Evolutionary conservation across 2,888 invertebrate genomes (phyloP).

Genomic region (Brachyptera putata): DNA sequence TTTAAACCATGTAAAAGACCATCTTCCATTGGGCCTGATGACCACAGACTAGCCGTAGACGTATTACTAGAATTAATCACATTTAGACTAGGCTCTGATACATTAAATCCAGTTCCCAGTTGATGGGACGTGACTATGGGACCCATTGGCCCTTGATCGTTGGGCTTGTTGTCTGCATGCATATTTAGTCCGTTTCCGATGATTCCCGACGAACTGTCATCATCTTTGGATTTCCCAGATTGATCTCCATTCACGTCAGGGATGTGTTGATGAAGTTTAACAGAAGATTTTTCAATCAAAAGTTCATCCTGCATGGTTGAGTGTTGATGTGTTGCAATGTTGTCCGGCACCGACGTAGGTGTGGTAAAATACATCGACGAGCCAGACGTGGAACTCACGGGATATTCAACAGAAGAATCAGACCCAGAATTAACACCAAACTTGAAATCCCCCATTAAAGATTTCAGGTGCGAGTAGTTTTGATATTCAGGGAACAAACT

Average conservation of each 20-base stretch:
- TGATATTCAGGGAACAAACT: constrained; percentile 31
- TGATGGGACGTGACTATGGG: constrained; percentile 38
- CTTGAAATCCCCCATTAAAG: constrained; percentile 41
- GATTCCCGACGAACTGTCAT: constrained; percentile 37
- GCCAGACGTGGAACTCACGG: constrained; percentile 36
- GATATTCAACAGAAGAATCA: constrained; percentile 39
- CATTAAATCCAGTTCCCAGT: constrained; percentile 39
- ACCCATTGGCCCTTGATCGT: constrained; percentile 36
- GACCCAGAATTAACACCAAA: constrained; percentile 39
- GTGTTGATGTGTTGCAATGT: constrained; percentile 38
- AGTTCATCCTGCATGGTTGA: constrained; percentile 40
- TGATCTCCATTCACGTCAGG: constrained; percentile 37
- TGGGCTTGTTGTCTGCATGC: constrained; percentile 36
- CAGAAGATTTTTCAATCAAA: constrained; percentile 38
- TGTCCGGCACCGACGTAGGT: constrained; percentile 39
- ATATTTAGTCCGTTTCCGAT: constrained; percentile 34
- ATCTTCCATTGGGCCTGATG: constrained; percentile 39
- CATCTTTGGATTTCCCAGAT: constrained; percentile 38
- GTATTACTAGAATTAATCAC: constrained; percentile 40
- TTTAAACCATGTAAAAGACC: constrained; percentile 39
- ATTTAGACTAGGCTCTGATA: constrained; percentile 40
- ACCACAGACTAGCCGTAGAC: constrained; percentile 39
- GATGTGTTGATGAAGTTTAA: constrained; percentile 35
- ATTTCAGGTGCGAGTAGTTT: constrained; percentile 34
- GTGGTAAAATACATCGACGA: constrained; percentile 39